Percentiles rank a stretch among this genome's conserved stretches.
Evolutionary conservation across 2,113 vertebrate genomes (phyloP).

Genomic region (Istiophorus platypterus): DNA sequence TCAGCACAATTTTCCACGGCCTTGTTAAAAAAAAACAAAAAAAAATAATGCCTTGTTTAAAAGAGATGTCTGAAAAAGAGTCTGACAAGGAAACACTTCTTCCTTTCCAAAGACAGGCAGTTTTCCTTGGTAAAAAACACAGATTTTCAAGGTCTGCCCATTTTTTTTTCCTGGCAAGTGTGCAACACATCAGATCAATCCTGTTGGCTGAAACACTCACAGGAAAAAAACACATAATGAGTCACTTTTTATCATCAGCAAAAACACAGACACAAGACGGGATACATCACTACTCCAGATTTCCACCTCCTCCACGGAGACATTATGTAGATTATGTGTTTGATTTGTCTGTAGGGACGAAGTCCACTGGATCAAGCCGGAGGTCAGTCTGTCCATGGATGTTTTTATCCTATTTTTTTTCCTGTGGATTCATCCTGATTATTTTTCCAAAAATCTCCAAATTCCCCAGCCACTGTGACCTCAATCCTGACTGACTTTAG

Average conservation of each 20-base stretch:
- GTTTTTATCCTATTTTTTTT: neutral
- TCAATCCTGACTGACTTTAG: constrained; percentile 27
- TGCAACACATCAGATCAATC: too few relatives aligned
- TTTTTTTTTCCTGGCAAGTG: neutral
- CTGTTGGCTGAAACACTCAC: too few relatives aligned
- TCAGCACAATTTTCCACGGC: neutral
- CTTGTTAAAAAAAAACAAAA: too few relatives aligned
- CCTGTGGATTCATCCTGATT: neutral
- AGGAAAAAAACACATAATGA: neutral
- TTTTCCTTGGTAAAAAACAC: neutral
- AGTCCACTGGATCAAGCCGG: neutral
- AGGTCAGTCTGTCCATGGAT: neutral
- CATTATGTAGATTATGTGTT: neutral
- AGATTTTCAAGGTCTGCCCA: neutral
- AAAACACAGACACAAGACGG: neutral
- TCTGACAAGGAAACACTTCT: neutral
- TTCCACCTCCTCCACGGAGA: too few relatives aligned
- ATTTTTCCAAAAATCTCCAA: neutral
- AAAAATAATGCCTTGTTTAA: too few relatives aligned
- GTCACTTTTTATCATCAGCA: neutral
- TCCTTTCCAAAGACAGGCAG: neutral
- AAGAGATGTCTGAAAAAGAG: neutral
- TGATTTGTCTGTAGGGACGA: neutral
- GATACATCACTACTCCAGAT: neutral
- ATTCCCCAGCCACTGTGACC: neutral